Base-by-base conservation (phyloP, 2,888 invertebrate species). In the Drosophila pseudotalamancana region DNA sequence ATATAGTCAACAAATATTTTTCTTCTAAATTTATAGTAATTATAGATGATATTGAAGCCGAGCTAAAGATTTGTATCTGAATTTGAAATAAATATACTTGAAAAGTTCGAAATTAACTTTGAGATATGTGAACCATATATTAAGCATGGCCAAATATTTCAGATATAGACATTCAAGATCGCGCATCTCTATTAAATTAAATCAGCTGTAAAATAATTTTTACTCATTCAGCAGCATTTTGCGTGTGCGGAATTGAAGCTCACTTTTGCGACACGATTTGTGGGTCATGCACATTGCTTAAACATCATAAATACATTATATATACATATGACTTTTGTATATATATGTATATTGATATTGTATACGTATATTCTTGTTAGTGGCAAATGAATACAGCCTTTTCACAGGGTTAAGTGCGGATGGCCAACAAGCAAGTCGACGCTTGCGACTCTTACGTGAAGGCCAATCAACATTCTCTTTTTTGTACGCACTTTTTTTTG, bases 381-480 rank as follows among this genome's bases (percentile, higher is more conserved):
- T 54, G 48, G 45, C 59, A 67, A 86, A 83, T 86, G 51, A 43
- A 73, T 61, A 83, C 53, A 86, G 80, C 80, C 84, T 80, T 80
- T 87, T 49, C 35, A 73, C 83, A 85, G 87, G 85, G 82, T 84
- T 83, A 83, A 83, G 82, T 87, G 81, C 60, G 65, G 56, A 69
- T 83, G 66, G 76, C 76, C 73, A 66, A 73, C 76, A 73, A 57
- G 72, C 16, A n/a, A n/a, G n/a, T 71, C 29, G 23, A 39, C 5
- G 35, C 16, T 16, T 29, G 6, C 32, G 49, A 27, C 29, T 56
- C 69, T 54, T 54, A 42, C 39, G 19, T 50, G 48, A 86, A 86
- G 81, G 81, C 63, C 81, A 71, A 76, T 70, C 86, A 86, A 81
- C 80, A 83, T 80, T 81, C 81, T 86, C 83, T 86, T 79, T 79